phyloP scores from a whole-genome alignment of 92 coral and sea anemone species.

The Palythoa caribaeorum region DNA sequence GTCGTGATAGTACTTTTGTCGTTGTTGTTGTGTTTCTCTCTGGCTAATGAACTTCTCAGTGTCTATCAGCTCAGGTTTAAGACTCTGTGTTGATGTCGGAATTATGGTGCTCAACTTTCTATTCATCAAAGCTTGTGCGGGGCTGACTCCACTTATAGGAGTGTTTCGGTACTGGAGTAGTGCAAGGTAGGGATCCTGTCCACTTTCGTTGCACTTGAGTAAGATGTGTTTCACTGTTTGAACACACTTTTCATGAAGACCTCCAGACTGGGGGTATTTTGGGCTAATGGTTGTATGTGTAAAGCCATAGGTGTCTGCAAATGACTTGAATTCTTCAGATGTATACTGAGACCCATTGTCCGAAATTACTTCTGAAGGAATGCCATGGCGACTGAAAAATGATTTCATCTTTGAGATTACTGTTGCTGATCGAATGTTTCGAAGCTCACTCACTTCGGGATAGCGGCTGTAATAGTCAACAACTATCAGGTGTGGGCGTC shows the following conservation, averaged over 20 bases:
- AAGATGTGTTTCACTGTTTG: constrained; percentile 55
- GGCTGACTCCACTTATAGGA: constrained; percentile 61
- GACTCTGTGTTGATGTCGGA: not conserved
- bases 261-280: constrained; percentile 74
- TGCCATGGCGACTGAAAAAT: constrained; percentile 11
- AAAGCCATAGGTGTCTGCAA: not conserved
- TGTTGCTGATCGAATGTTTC: constrained; percentile 5
- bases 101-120: constrained; percentile 27
- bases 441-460: constrained; percentile 30
- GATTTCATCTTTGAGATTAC: constrained; percentile 39
- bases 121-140: constrained; percentile 61
- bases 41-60: not conserved
- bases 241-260: constrained; percentile 69
- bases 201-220: constrained; percentile 37
- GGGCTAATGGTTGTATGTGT: constrained; percentile 60
- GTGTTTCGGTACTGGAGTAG: constrained; percentile 63
- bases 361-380: not conserved
- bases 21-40: constrained; percentile 22
- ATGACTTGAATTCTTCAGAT: not conserved
- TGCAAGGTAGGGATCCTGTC: constrained; percentile 59
- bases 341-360: not conserved
- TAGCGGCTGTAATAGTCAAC: constrained; percentile 46
- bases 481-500: constrained; percentile 24
- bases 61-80: constrained; percentile 24
- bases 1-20: constrained; percentile 43